These are phyloP conservation scores for Pristionchus mayeri DNA, from an alignment of 2,888 invertebrate species.

Conservation along the genomic window DNA sequence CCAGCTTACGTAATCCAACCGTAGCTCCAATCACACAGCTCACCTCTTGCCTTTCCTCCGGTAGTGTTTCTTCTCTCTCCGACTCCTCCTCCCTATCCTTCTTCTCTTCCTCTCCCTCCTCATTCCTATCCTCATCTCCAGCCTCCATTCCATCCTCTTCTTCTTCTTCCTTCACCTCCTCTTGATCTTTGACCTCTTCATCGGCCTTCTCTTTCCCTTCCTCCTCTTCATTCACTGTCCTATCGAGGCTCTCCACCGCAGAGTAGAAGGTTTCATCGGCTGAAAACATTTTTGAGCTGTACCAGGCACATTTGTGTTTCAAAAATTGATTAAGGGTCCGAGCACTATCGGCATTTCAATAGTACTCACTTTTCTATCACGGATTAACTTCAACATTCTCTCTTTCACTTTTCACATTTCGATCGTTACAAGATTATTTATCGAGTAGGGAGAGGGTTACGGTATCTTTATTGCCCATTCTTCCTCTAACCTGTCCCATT, in stretches of 20 bases:
- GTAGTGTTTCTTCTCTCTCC: background rate
- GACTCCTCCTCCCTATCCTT: background rate
- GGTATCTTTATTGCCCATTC: background rate
- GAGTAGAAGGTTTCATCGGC: constrained; percentile 46
- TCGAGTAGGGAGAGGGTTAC: background rate
- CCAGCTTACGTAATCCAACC: background rate
- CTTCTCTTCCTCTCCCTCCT: background rate
- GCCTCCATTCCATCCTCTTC: background rate
- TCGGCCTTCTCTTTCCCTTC: background rate
- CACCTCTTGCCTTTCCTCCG: background rate
- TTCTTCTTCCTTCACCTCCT: background rate
- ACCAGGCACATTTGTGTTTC: background rate
- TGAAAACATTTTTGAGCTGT: background rate
- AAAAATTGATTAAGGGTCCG: background rate
- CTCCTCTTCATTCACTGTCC: background rate
- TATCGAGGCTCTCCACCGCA: background rate
- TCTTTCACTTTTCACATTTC: background rate
- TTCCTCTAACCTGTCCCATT: constrained; percentile 25
- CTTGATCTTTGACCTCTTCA: background rate
- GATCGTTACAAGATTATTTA: background rate
- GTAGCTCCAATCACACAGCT: background rate
- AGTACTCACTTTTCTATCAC: background rate
- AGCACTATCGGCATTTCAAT: too few species aligned
- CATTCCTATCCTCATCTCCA: background rate
- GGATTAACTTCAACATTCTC: background rate